Evolutionary conservation across 2,888 invertebrate species (phyloP).

Genomic region (Adela reaumurella): DNA sequence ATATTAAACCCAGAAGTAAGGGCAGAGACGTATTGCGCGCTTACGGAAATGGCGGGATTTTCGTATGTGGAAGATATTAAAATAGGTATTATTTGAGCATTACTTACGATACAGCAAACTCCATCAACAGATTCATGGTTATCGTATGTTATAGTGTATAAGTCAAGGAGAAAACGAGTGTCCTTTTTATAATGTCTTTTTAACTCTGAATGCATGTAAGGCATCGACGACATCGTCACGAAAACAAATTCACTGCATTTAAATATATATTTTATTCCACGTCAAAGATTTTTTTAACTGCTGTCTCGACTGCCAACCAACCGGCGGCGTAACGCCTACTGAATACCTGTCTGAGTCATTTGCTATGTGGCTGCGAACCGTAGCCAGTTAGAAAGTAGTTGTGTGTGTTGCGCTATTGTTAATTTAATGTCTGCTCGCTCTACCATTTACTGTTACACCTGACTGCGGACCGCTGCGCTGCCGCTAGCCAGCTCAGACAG

Average conservation of each 20-base stretch:
- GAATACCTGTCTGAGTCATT: too few species aligned
- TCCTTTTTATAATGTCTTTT: constrained; percentile 85
- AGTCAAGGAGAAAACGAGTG: constrained; percentile 75
- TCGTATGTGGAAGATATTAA: too few species aligned
- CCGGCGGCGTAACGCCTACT: too few species aligned
- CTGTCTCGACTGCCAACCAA: neutral
- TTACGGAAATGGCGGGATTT: too few species aligned
- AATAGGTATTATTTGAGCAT: neutral
- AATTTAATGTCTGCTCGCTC: too few species aligned
- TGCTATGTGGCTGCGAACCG: neutral
- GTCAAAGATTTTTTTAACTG: neutral
- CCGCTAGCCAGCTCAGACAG: neutral
- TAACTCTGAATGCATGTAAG: constrained; percentile 50
- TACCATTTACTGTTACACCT: constrained; percentile 41
- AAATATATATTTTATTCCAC: too few species aligned
- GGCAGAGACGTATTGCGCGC: too few species aligned
- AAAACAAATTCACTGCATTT: constrained; percentile 6
- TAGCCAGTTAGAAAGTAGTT: neutral
- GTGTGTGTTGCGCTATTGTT: constrained; percentile 21
- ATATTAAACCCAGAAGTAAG: neutral
- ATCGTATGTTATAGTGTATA: constrained; percentile 83
- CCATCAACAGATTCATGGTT: constrained; percentile 75
- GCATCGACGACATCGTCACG: constrained; percentile 46
- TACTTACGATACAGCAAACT: constrained; percentile 63
- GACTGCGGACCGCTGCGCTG: constrained; percentile 31